Percentiles rank a stretch among this genome's conserved stretches.
phyloP scores from a whole-genome alignment of 1,140 invertebrate species.

The Eupristina koningsbergeri region DNA sequence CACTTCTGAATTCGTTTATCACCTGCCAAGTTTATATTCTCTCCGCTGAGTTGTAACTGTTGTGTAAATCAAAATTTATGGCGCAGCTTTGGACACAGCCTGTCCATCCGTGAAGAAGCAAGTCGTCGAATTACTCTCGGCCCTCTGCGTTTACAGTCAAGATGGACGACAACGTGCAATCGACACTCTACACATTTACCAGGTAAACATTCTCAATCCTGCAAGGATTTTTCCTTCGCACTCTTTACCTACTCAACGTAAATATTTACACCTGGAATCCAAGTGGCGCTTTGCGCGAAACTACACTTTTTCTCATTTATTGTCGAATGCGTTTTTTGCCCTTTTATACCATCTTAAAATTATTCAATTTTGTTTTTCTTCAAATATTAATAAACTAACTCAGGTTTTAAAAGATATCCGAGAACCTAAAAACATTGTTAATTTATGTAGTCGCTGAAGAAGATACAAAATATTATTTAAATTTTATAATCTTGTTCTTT shows the following conservation, averaged over 20 bases:
- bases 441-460: too few relatives aligned
- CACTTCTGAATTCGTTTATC: neutral
- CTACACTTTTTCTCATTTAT: too few relatives aligned
- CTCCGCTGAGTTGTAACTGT: neutral
- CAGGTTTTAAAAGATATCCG: too few relatives aligned
- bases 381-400: too few relatives aligned
- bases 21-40: neutral
- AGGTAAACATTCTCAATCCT: conserved; percentile 75
- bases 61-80: conserved; percentile 36
- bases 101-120: conserved; percentile 92
- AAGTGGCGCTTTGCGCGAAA: neutral
- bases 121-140: conserved; percentile 91
- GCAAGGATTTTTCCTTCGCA: neutral
- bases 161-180: conserved; percentile 88
- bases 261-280: neutral
- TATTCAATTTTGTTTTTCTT: too few relatives aligned
- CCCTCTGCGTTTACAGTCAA: conserved; percentile 90
- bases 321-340: too few relatives aligned
- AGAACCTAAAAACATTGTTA: too few relatives aligned
- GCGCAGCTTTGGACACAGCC: conserved; percentile 84
- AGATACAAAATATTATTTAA: too few relatives aligned
- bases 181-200: conserved; percentile 90
- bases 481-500: too few relatives aligned
- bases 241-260: too few relatives aligned
- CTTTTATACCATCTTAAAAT: too few relatives aligned